Percentiles rank a stretch among this genome's conserved stretches.
These are phyloP conservation scores for Scophthalmus maximus DNA, from an alignment of 2,113 vertebrate genomes.

Conservation along the genomic window DNA sequence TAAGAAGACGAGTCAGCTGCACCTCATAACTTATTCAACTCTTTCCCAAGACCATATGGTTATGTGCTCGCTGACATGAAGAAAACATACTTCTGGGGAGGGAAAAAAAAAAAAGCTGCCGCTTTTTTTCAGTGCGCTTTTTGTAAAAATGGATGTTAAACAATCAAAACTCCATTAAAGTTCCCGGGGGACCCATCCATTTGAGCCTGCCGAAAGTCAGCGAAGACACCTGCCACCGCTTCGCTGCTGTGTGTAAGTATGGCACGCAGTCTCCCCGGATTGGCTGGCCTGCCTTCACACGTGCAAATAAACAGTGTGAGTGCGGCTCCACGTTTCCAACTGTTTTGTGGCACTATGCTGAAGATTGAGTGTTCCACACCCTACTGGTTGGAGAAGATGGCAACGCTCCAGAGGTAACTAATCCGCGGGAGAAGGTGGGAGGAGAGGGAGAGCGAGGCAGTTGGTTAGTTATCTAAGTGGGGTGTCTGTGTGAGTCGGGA, in stretches of 20 bases:
- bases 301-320: conserved; percentile 50
- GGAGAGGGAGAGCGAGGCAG: conserved; percentile 58
- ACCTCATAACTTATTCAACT: conserved; percentile 82
- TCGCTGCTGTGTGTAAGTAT: conserved; percentile 69
- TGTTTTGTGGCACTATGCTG: conserved; percentile 73
- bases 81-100: conserved; percentile 55
- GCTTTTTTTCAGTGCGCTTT: conserved; percentile 64
- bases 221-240: conserved; percentile 72
- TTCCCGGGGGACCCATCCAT: conserved; percentile 75
- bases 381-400: conserved; percentile 75
- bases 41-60: conserved; percentile 82
- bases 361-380: conserved; percentile 77
- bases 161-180: conserved; percentile 83
- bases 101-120: conserved; percentile 52
- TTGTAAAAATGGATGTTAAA: conserved; percentile 84
- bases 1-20: conserved; percentile 70
- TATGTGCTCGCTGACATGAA: conserved; percentile 67
- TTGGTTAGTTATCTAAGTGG: conserved; percentile 77
- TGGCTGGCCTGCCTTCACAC: conserved; percentile 72
- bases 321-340: conserved; percentile 54
- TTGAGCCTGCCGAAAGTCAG: conserved; percentile 71
- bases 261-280: conserved; percentile 50
- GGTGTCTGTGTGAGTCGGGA: conserved; percentile 66
- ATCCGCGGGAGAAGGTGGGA: conserved; percentile 73
- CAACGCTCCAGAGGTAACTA: conserved; percentile 80